Evolutionary conservation across 2,888 invertebrate genomes (phyloP).

Genomic region (Tetramorium bicarinatum): DNA sequence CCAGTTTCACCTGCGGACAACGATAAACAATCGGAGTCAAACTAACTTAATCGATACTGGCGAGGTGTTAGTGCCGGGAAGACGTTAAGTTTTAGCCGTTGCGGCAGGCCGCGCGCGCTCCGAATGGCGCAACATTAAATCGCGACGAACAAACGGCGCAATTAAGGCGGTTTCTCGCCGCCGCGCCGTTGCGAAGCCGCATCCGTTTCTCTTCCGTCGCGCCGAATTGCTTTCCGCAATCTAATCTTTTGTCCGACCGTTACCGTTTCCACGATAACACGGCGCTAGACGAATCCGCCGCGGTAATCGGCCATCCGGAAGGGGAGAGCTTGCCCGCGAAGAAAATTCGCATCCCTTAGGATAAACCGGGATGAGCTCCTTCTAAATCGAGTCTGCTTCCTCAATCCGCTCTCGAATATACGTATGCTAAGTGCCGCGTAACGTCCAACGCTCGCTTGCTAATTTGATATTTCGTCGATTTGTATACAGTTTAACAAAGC

Average conservation of each 20-base stretch:
- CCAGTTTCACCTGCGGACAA: neutral
- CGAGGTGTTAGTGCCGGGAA: neutral
- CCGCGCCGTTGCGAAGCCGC: conserved; percentile 64
- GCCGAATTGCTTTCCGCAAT: conserved; percentile 14
- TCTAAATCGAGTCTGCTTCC: neutral
- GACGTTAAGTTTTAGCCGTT: neutral
- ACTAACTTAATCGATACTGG: neutral
- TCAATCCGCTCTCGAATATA: neutral
- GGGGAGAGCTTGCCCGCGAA: neutral
- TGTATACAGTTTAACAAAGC: neutral
- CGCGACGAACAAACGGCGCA: conserved; percentile 63
- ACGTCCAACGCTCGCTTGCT: neutral
- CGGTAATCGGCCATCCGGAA: neutral
- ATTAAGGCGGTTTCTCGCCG: conserved; percentile 60
- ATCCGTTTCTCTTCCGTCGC: conserved; percentile 23
- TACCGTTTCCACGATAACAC: conserved; percentile 3
- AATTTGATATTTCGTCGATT: neutral
- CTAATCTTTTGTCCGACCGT: conserved; percentile 24
- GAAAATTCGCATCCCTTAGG: conserved; percentile 3
- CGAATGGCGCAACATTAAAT: conserved; percentile 38
- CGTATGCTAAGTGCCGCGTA: neutral
- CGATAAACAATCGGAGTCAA: neutral
- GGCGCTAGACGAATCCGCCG: neutral
- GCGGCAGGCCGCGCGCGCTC: neutral
- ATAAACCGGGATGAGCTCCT: neutral